Percentiles rank a stretch among this genome's conserved stretches.
Evolutionary conservation across 2,797 vertebrate genomes (phyloP).

Genomic region (Xiphophorus birchmanni): DNA sequence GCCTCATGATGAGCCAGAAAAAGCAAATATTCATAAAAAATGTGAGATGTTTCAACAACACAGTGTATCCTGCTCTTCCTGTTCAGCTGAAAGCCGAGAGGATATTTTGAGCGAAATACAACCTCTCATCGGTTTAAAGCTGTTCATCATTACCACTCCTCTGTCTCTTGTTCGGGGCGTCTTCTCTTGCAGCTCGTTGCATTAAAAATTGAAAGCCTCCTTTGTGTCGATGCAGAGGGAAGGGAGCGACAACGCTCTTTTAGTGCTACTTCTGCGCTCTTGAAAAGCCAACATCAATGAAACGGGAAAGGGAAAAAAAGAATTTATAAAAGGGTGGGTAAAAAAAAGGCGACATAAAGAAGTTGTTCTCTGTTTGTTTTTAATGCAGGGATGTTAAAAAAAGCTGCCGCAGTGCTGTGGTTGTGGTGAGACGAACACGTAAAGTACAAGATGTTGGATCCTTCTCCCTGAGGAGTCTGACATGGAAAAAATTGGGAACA

Average conservation of each 20-base stretch:
- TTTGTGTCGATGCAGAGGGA: conserved; percentile 57
- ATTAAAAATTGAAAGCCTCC: conserved; percentile 75
- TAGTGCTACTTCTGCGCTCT: conserved; percentile 60
- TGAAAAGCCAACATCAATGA: conserved; percentile 66
- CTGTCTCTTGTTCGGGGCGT: conserved; percentile 52
- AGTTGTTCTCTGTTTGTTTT: conserved; percentile 72
- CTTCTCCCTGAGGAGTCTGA: conserved; percentile 57
- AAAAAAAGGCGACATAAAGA: conserved; percentile 52
- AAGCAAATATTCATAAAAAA: conserved; percentile 12
- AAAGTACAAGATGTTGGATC: conserved; percentile 63
- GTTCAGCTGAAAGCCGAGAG: conserved; percentile 21
- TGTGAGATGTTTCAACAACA: not conserved
- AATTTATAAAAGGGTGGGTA: not conserved
- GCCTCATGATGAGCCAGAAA: not conserved
- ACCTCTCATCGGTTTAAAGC: conserved; percentile 54
- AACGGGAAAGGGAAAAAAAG: not conserved
- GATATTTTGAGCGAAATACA: conserved; percentile 58
- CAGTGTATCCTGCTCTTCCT: conserved; percentile 7
- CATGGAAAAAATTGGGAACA: conserved; percentile 29
- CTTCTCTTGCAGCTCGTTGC: conserved; percentile 56
- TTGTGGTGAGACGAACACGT: conserved; percentile 44
- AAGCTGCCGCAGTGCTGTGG: conserved; percentile 41
- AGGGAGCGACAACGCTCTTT: conserved; percentile 28
- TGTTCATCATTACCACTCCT: conserved; percentile 53
- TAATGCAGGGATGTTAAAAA: conserved; percentile 51